phyloP scores from a whole-genome alignment of 2,888 invertebrate genomes.

The Sinelater perroti region DNA sequence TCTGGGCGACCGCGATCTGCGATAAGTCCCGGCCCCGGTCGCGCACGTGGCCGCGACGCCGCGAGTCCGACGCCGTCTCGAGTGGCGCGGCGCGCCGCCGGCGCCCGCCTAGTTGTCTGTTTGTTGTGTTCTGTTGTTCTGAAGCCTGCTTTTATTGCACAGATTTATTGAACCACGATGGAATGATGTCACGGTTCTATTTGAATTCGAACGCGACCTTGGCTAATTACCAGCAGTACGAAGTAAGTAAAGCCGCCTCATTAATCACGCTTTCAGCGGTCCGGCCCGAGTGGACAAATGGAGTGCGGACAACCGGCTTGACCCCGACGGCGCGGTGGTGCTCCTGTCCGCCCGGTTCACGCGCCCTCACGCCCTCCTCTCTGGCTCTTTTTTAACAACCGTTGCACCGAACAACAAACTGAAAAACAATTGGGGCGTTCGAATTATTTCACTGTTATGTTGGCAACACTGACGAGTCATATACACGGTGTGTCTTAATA shows the following conservation, averaged over 20 bases:
- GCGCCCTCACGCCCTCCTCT: too few relatives aligned
- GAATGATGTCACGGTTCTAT: slow-evolving; percentile 61
- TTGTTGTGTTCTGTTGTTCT: slow-evolving; percentile 41
- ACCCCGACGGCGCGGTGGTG: too few relatives aligned
- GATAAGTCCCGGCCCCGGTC: slow-evolving; percentile 28
- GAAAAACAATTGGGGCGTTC: background rate
- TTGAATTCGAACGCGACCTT: slow-evolving; percentile 59
- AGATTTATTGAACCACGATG: slow-evolving; percentile 49
- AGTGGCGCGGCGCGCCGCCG: too few relatives aligned
- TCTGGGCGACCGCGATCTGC: slow-evolving; percentile 33
- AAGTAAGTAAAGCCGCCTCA: slow-evolving; percentile 52
- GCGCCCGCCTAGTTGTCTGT: slow-evolving; percentile 8
- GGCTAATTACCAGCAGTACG: slow-evolving; percentile 60
- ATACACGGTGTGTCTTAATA: too few relatives aligned
- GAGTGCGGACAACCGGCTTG: slow-evolving; percentile 17
- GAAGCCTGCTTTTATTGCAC: slow-evolving; percentile 39
- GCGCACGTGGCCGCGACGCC: slow-evolving; percentile 23
- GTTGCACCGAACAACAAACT: background rate
- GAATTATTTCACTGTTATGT: background rate
- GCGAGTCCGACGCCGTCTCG: too few relatives aligned
- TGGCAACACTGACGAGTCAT: background rate
- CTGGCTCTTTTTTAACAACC: too few relatives aligned
- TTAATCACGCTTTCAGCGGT: slow-evolving; percentile 33
- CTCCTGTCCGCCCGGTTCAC: background rate
- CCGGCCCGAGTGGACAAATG: slow-evolving; percentile 17